phyloP scores from a whole-genome alignment of 2,888 invertebrate genomes.

The Podabrus alpinus region DNA sequence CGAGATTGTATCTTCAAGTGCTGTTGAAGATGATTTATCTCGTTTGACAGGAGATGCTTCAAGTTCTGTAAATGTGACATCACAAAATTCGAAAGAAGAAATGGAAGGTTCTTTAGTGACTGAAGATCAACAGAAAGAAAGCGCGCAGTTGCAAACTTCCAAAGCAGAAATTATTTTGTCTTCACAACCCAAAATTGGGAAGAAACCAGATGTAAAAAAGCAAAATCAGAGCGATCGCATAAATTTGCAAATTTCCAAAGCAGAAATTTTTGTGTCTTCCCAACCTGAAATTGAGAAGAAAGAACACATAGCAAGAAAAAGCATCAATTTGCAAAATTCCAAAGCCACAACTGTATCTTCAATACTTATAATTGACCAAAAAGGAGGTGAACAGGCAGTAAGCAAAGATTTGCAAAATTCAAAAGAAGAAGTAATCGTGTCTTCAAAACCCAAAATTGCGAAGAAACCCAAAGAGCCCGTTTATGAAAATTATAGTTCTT shows the following conservation, averaged over 20 bases:
- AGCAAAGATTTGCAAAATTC: not conserved
- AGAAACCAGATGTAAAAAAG: no score
- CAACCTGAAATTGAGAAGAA: no score
- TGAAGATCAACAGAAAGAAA: no score
- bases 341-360: not conserved
- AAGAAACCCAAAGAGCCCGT: slow-evolving; percentile 25
- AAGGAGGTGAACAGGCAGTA: not conserved
- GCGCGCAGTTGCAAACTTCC: no score
- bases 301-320: not conserved
- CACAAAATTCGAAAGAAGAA: not conserved
- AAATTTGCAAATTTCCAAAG: no score
- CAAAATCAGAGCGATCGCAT: no score
- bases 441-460: not conserved
- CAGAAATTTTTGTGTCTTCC: no score
- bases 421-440: not conserved
- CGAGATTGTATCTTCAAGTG: slow-evolving; percentile 5
- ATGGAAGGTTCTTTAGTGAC: no score
- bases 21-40: slow-evolving; percentile 5
- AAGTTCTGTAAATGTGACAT: not conserved
- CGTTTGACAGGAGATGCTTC: not conserved
- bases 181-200: no score
- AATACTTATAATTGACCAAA: no score
- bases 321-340: not conserved
- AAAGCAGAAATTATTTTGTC: no score
- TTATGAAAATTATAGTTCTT: slow-evolving; percentile 26